These are phyloP conservation scores for Corythornis cristatus DNA, from an alignment of 2,113 vertebrate species.

Conservation along the genomic window DNA sequence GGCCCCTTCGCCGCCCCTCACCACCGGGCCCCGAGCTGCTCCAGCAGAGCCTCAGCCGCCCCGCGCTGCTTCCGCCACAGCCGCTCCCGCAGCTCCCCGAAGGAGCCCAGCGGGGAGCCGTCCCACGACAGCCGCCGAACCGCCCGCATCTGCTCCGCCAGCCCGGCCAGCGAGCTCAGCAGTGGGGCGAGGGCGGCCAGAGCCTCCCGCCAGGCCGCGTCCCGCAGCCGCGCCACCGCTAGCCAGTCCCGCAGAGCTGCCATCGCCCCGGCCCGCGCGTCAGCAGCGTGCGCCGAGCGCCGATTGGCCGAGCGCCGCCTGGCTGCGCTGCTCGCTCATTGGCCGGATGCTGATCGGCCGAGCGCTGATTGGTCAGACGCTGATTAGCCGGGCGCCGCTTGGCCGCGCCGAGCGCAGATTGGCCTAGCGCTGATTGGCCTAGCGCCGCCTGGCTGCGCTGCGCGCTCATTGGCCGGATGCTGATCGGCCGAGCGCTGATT, in stretches of 20 bases:
- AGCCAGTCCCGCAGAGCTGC: rapidly evolving
- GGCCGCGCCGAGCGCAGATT: too few species aligned
- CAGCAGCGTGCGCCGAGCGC: rapidly evolving
- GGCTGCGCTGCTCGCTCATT: too few species aligned
- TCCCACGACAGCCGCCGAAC: conserved; percentile 67
- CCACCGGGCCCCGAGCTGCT: conserved; percentile 78
- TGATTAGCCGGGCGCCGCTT: too few species aligned
- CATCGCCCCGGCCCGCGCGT: rapidly evolving
- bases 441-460: too few species aligned
- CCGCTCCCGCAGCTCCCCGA: conserved; percentile 75
- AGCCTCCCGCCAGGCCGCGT: conserved; percentile 67
- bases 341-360: too few species aligned
- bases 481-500: too few species aligned
- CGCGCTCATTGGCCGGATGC: too few species aligned
- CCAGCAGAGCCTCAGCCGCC: conserved; percentile 77
- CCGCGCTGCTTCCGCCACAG: conserved; percentile 80
- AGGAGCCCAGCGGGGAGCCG: conserved; percentile 73
- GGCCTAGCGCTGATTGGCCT: too few species aligned
- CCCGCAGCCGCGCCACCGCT: conserved; percentile 56
- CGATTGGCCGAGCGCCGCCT: too few species aligned
- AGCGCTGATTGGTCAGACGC: too few species aligned
- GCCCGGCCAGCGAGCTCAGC: conserved; percentile 79
- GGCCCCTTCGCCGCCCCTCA: conserved; percentile 64
- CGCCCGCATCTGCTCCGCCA: conserved; percentile 82
- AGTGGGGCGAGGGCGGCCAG: conserved; percentile 75